These are phyloP conservation scores for Cyphomyrmex costatus DNA, from an alignment of 1,140 invertebrate species.

Conservation along the genomic window DNA sequence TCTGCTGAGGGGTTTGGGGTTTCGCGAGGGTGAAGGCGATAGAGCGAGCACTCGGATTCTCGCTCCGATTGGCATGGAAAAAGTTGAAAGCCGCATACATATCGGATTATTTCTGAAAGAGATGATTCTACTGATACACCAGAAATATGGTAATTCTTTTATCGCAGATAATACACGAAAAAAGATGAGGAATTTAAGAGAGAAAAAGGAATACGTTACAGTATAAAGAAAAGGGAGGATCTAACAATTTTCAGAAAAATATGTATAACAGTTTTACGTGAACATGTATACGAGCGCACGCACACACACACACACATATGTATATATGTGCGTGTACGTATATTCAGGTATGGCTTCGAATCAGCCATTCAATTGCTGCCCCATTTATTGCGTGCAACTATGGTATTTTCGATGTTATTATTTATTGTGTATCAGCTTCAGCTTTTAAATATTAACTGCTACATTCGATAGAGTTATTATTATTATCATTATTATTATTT, in stretches of 20 bases:
- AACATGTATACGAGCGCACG: background rate
- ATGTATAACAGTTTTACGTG: background rate
- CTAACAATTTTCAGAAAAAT: background rate
- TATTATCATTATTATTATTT: background rate
- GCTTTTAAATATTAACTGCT: too few relatives aligned
- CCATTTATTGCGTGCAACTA: too few relatives aligned
- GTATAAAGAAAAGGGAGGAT: background rate
- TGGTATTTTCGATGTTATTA: too few relatives aligned
- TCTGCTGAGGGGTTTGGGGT: constrained; percentile 35
- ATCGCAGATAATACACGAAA: background rate
- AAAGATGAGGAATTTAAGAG: background rate
- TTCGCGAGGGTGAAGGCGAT: constrained; percentile 26
- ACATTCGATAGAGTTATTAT: too few relatives aligned
- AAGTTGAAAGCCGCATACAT: constrained; percentile 32
- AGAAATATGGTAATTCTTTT: constrained; percentile 2
- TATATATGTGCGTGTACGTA: too few relatives aligned
- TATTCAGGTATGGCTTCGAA: too few relatives aligned
- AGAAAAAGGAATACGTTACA: background rate
- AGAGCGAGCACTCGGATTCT: background rate
- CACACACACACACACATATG: too few relatives aligned
- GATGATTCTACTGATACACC: background rate
- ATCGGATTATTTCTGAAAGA: constrained; percentile 46
- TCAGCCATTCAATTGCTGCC: too few relatives aligned
- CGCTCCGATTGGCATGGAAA: constrained; percentile 38
- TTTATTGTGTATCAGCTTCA: too few relatives aligned